phyloP scores from a whole-genome alignment of 2,888 invertebrate species.

The Meteorus colon region DNA sequence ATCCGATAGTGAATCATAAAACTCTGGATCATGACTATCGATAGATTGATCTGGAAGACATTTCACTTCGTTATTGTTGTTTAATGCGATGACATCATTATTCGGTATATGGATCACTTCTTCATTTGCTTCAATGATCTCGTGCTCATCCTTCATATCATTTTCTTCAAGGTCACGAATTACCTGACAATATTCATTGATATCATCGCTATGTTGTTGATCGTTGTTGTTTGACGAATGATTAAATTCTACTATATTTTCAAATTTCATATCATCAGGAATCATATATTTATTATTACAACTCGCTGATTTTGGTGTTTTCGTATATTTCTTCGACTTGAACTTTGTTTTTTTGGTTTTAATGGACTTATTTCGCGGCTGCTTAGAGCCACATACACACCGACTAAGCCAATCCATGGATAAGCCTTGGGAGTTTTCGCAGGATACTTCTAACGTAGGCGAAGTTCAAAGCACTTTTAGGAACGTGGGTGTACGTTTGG shows the following conservation, averaged over 20 bases:
- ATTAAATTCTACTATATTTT: slow-evolving; percentile 2
- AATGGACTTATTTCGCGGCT: slow-evolving; percentile 23
- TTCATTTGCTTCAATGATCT: slow-evolving; percentile 28
- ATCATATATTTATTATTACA: slow-evolving; percentile 26
- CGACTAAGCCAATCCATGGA: slow-evolving; percentile 55
- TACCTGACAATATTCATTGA: slow-evolving; percentile 7
- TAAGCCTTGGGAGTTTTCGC: background rate
- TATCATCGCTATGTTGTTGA: background rate
- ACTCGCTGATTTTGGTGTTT: background rate
- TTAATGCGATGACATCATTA: slow-evolving; percentile 15
- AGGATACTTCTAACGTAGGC: slow-evolving; percentile 15
- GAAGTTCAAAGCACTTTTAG: slow-evolving; percentile 11
- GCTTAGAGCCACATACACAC: slow-evolving; percentile 54
- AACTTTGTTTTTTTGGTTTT: slow-evolving; percentile 41
- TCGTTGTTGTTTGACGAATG: slow-evolving; percentile 3
- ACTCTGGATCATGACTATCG: slow-evolving; percentile 25
- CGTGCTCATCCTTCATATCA: slow-evolving; percentile 8
- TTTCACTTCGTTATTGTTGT: background rate
- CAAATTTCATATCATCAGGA: slow-evolving; percentile 7
- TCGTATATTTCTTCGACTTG: slow-evolving; percentile 29
- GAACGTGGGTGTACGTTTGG: slow-evolving; percentile 1
- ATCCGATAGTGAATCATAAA: slow-evolving; percentile 42
- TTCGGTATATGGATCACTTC: slow-evolving; percentile 12
- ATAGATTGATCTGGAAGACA: background rate
- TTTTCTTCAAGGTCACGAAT: background rate